These are phyloP conservation scores for Ennomos quercinarius DNA, from an alignment of 2,888 invertebrate genomes.

Conservation along the genomic window DNA sequence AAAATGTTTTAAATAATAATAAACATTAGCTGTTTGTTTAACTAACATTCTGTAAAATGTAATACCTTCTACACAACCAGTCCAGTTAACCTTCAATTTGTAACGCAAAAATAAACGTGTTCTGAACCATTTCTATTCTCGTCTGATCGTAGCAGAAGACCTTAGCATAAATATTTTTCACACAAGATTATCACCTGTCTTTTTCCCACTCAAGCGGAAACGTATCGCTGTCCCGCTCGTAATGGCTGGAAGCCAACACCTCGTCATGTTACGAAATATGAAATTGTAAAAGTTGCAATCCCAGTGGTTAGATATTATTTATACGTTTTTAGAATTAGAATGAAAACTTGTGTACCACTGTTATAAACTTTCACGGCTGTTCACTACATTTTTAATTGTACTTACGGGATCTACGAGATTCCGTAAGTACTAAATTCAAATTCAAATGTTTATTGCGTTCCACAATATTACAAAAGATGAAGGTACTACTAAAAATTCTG, in stretches of 20 bases:
- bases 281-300: conserved; percentile 66
- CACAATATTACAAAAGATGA: too few species aligned
- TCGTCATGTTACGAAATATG: conserved; percentile 80
- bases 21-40: conserved; percentile 32
- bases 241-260: conserved; percentile 72
- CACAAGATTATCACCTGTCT: conserved; percentile 79
- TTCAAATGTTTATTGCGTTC: too few species aligned
- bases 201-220: conserved; percentile 67
- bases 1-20: neutral
- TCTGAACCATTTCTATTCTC: conserved; percentile 56
- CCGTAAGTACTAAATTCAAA: too few species aligned
- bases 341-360: neutral
- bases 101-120: conserved; percentile 68
- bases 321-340: conserved; percentile 19
- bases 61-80: conserved; percentile 16
- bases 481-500: too few species aligned
- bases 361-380: too few species aligned
- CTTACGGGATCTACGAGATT: too few species aligned
- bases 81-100: conserved; percentile 69
- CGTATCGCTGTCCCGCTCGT: conserved; percentile 66
- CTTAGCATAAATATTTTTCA: conserved; percentile 85
- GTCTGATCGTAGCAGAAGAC: conserved; percentile 77
- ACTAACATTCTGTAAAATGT: conserved; percentile 42
- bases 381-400: too few species aligned
- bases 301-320: conserved; percentile 42